A percentile compares a stretch with the other conserved stretches of the same genome.
phyloP scores from a whole-genome alignment of 2,888 invertebrate species.

The Acrobasis consociella region DNA sequence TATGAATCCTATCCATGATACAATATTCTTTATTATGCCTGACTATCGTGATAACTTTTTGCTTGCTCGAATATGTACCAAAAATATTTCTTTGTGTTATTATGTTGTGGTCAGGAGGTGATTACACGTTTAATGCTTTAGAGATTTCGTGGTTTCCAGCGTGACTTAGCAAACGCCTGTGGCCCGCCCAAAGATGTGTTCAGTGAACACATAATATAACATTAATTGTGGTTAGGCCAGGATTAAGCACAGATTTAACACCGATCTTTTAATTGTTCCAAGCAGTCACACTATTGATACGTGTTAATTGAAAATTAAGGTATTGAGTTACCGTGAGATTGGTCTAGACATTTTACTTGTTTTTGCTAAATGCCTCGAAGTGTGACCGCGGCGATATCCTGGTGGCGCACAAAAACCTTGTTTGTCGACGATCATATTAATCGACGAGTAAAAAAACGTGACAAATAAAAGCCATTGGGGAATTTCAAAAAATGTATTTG shows the following conservation, averaged over 20 bases:
- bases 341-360: constrained; percentile 44
- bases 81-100: too few species aligned
- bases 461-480: background rate
- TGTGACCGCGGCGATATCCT: constrained; percentile 53
- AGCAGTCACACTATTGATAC: background rate
- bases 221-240: too few species aligned
- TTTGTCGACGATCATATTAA: constrained; percentile 24
- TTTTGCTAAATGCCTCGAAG: constrained; percentile 54
- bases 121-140: too few species aligned
- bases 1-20: too few species aligned
- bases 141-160: too few species aligned
- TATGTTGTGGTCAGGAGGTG: too few species aligned
- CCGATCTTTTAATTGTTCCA: background rate
- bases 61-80: too few species aligned
- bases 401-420: constrained; percentile 42
- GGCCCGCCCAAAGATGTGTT: background rate
- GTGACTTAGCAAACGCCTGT: too few species aligned
- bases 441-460: constrained; percentile 9
- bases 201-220: background rate
- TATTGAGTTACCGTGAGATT: constrained; percentile 55
- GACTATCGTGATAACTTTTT: too few species aligned
- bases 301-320: constrained; percentile 38
- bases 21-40: too few species aligned
- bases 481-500: constrained; percentile 4
- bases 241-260: background rate